Evolutionary conservation across 2,113 vertebrate genomes (phyloP), one percentile per base, ranked within the genome.

Genomic region (Gnathonemus echidnorhynchus): DNA sequence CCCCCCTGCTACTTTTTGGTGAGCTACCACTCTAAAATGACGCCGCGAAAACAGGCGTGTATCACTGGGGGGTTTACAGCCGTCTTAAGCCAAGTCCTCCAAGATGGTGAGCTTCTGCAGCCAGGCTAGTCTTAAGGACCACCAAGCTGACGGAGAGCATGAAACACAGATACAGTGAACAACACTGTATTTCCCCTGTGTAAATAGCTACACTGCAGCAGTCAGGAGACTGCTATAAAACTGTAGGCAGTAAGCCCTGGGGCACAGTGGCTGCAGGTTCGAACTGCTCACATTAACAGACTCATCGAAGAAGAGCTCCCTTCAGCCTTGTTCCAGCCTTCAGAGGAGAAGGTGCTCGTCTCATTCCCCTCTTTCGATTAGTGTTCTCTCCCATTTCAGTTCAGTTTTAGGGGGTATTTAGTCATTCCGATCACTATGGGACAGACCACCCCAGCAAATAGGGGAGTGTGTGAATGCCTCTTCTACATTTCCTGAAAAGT

Each of bases 401-500:
- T 53, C 50, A 15, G 48, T 52, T 49, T 35, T 27, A 87, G 11
- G 13, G n/a, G 35, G 48, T 53, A 35, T 87, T 52, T 56, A 31
- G 27, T 87, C 27, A 13, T 19, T 27, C 49, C 50, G 13, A 27
- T 13, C 15, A 52, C 46, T 87, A n/a, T 27, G n/a, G 49, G 21
- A 48, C 50, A 19, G 48, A 49, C 86, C n/a, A 35, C 86, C 31
- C 46, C n/a, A 87, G 31, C 19, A 84, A 10, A 53, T 9, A 35
- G 10, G 80, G 80, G 49, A n/a, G 49, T 35, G n/a, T 58, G 49
- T 58, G 49, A 53, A 80, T 42, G 5, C 88, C 49, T 89, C 77
- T 91, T 91, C 89, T 84, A 90, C 88, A 91, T 88, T 91, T 90
- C 89, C 91, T 92, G 91, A 92, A 92, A 93, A 92, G 91, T 87